Evolutionary conservation across 30 jellyfish, hydroid and myxozoan genomes (phyloP), one percentile per base, ranked within the genome.

Genomic region (Mastigias papua): DNA sequence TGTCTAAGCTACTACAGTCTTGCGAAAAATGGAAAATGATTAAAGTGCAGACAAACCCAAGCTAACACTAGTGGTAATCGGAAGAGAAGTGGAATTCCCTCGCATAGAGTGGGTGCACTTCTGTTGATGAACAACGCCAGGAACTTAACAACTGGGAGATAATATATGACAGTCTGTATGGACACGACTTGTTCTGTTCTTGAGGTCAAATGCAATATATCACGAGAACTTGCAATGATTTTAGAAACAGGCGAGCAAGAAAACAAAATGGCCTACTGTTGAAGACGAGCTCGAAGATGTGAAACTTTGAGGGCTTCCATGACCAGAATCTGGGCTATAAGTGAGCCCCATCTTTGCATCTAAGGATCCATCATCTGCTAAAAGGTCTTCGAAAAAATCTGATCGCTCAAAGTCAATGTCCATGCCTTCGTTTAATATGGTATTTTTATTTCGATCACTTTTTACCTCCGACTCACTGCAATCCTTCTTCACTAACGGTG

Each of bases 301-400:
- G 77, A 76, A 76, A 81, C 93, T 85, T 31, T 69, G 85, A 3
- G 97, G 98, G 81, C 98, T 93, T 68, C 95, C 98, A 73, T 93
- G 98, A 1, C 98, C 98, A 10, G 98, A 93, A 70, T 93, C 98
- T 16, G 96, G 90, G 87, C 91, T 78, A 63, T 27, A 37, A 22
- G 22, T 25, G 9, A 76, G 70, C 30, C 76, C 76, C 73, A 87
- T 65, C 71, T 65, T 76, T 37, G 81, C 88, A 63, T 67, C 96
- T n/a, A 42, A 48, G 23, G 96, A 87, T 34, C 90, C 85, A 51
- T 76, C 90, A 48, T 76, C 90, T 3, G 86, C 29, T 23, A 87
- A 70, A 66, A 87, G 66, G 50, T 87, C 96, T 34, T 87, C 96
- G 80, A 87, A 85, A 48, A 72, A 85, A 25, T 85, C 88, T 30